phyloP scores from a whole-genome alignment of 2,888 invertebrate species.

The Abrostola triplasia region DNA sequence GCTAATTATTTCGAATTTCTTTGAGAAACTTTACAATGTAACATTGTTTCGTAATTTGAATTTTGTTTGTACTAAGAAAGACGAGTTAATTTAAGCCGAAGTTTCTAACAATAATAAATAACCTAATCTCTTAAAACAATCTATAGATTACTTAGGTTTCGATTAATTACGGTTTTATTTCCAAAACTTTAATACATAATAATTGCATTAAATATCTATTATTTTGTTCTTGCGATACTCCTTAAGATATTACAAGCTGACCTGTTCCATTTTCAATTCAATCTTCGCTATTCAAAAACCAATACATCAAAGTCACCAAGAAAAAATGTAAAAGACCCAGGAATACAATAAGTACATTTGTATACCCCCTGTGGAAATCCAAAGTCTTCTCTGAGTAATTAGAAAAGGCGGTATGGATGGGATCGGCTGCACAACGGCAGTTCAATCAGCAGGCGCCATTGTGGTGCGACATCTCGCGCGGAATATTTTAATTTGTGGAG shows the following conservation, averaged over 20 bases:
- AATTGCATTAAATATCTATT: too few species aligned
- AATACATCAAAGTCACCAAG: constrained; percentile 48
- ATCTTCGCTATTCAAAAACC: constrained; percentile 36
- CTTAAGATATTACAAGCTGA: constrained; percentile 14
- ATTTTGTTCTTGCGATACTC: not conserved
- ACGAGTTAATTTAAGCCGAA: not conserved
- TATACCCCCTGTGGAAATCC: constrained; percentile 39
- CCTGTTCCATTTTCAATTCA: constrained; percentile 36
- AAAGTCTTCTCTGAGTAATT: constrained; percentile 53
- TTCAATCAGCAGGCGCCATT: constrained; percentile 51
- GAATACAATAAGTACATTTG: constrained; percentile 50
- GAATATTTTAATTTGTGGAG: constrained; percentile 63
- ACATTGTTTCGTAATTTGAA: constrained; percentile 16
- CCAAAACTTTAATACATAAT: too few species aligned
- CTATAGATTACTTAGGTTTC: too few species aligned
- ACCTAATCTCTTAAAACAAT: not conserved
- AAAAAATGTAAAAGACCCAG: constrained; percentile 22
- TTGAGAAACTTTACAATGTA: constrained; percentile 21
- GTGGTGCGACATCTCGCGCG: constrained; percentile 50
- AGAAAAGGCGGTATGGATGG: constrained; percentile 46
- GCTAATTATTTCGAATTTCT: constrained; percentile 47
- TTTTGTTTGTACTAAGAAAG: constrained; percentile 16
- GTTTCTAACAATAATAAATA: not conserved
- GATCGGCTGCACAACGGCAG: constrained; percentile 28
- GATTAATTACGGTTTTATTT: too few species aligned